phyloP scores from a whole-genome alignment of 1,140 invertebrate species.

The Dryas iulia region DNA sequence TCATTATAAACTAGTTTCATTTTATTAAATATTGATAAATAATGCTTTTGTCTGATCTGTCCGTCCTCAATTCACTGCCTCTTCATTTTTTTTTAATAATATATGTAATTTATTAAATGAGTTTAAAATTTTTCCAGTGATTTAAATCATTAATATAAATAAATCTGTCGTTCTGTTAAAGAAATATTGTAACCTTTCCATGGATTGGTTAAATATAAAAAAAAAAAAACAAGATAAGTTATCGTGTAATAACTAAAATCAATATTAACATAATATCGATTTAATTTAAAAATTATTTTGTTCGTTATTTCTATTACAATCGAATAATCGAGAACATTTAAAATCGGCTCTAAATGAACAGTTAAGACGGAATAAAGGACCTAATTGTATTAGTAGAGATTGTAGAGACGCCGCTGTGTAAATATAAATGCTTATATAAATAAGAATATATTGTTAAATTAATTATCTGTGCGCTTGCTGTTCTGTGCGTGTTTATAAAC shows the following conservation, averaged over 20 bases:
- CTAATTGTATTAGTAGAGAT: constrained; percentile 22
- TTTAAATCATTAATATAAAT: background rate
- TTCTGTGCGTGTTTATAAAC: constrained; percentile 1
- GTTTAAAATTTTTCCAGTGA: background rate
- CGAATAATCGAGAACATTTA: too few species aligned
- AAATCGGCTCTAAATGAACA: background rate
- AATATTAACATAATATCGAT: background rate
- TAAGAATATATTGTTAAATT: constrained; percentile 5
- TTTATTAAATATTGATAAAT: too few species aligned
- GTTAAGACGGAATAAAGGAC: constrained; percentile 9
- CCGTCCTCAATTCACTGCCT: constrained; percentile 15
- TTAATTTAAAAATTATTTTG: background rate
- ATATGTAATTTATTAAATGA: too few species aligned
- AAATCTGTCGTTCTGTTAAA: background rate
- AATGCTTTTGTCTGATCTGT: constrained; percentile 3
- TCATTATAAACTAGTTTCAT: too few species aligned
- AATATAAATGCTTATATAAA: constrained; percentile 19
- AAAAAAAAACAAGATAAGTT: too few species aligned
- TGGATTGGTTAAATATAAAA: background rate
- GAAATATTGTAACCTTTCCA: background rate
- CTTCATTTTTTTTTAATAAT: too few species aligned
- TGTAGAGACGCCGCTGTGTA: constrained; percentile 15
- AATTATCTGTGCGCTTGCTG: constrained; percentile 1
- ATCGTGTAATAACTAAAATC: background rate
- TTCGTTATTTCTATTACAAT: background rate